These are phyloP conservation scores for Leptinotarsa tumamoca DNA, from an alignment of 2,888 invertebrate genomes.

Conservation along the genomic window DNA sequence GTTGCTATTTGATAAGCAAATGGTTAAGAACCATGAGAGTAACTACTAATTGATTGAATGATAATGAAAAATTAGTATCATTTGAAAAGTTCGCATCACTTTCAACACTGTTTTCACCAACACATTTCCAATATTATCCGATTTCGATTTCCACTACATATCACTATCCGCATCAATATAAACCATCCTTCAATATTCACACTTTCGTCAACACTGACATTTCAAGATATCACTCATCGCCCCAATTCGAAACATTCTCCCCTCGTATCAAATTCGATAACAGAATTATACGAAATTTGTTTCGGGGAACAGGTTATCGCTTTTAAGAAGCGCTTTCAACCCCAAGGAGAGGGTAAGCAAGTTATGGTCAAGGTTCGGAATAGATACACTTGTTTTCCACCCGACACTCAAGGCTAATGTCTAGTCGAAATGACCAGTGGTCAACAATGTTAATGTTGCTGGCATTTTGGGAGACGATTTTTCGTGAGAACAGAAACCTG, in stretches of 20 bases:
- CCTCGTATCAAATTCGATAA: conserved; percentile 40
- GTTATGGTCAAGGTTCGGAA: conserved; percentile 52
- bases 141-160: not conserved
- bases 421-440: conserved; percentile 31
- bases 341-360: conserved; percentile 47
- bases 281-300: conserved; percentile 47
- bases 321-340: conserved; percentile 44
- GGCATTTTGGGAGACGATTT: not conserved
- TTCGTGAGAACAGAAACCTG: conserved; percentile 35
- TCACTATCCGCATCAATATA: not conserved
- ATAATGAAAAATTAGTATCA: too few relatives aligned
- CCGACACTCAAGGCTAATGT: conserved; percentile 28
- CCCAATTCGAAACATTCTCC: conserved; percentile 26
- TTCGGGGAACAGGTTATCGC: conserved; percentile 49
- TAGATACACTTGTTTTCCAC: conserved; percentile 49
- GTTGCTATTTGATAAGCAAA: too few relatives aligned
- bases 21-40: too few relatives aligned
- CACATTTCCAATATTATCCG: not conserved
- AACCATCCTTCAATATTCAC: conserved; percentile 19
- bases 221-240: conserved; percentile 19
- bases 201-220: conserved; percentile 25
- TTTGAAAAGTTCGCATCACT: too few relatives aligned
- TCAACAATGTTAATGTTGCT: conserved; percentile 22
- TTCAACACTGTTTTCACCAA: not conserved
- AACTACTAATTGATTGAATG: too few relatives aligned